These are phyloP conservation scores for Ptychobarbus kaznakovi DNA, from an alignment of 2,797 vertebrate species.

Conservation along the genomic window DNA sequence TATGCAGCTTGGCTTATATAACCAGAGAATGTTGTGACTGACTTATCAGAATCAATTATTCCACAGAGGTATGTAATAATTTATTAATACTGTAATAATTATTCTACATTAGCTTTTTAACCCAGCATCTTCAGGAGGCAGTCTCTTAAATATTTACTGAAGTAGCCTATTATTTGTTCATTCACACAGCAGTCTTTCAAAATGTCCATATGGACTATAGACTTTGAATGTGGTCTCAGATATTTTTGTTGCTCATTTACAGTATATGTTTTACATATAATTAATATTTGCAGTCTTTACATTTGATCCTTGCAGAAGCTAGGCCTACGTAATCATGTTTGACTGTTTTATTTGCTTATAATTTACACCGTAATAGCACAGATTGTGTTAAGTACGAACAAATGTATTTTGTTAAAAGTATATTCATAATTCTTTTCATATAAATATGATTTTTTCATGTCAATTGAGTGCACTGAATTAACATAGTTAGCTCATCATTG, in stretches of 20 bases:
- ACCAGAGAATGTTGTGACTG: not conserved
- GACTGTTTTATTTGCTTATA: not conserved
- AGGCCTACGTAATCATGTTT: not conserved
- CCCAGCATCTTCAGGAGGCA: not conserved
- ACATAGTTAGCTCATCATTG: not conserved
- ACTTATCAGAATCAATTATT: conserved; percentile 9
- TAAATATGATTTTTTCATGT: not conserved
- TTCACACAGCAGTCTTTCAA: not conserved
- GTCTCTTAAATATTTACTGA: not conserved
- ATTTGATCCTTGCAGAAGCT: not conserved
- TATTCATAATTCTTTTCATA: not conserved
- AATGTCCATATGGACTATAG: not conserved
- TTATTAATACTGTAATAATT: not conserved
- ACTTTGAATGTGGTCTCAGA: not conserved
- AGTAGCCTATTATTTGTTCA: not conserved
- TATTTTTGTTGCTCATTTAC: not conserved
- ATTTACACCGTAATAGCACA: not conserved
- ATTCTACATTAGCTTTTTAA: not conserved
- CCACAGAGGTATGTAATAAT: not conserved
- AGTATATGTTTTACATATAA: not conserved
- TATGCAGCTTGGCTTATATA: not conserved
- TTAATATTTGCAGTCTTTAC: not conserved
- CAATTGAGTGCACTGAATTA: not conserved
- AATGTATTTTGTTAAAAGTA: not conserved
- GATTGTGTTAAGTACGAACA: not conserved